Evolutionary conservation across 2,888 invertebrate genomes (phyloP), one percentile per base, ranked within the genome.

Genomic region (Loripinus fragilis): DNA sequence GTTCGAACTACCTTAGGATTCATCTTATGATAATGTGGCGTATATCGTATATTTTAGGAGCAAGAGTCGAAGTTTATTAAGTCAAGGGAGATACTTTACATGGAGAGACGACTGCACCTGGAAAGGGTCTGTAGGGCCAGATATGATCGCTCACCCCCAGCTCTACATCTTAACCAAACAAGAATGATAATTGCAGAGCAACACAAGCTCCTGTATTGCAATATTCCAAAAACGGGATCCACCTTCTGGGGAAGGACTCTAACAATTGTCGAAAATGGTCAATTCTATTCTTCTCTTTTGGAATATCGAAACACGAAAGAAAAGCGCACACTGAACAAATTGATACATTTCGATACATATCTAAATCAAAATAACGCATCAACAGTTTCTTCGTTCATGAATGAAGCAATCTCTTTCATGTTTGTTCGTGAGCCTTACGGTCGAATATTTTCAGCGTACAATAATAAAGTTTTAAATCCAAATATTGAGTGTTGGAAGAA

Each of bases 341-440:
- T 76, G 12, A 25, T 41, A 20, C 55, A 45, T 25, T 67, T 71
- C 28, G 42, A 20, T 3, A 45, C 8, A 0, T 48, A 74, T 23
- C 71, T 25, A 55, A 23, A 38, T 0, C 41, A 15, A 5, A 15
- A 60, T n/a, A 33, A 12, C 17, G 10, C 25, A 23, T 23, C 8
- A 12, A 30, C 73, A 33, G n/a, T 64, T 41, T 25, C 30, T 17
- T 12, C 3, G 0, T 76, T 76, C 42, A 20, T 73, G 23, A 74
- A 50, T 10, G 66, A 72, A 15, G 76, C 69, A 25, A 71, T 38
- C 33, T 78, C 83, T 2, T 86, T 90, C 55, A 81, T 90, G 77
- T 89, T 89, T 74, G 87, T 89, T 0, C 76, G 89, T 1, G 88
- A 89, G 41, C 90, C 90, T 1, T 89, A 86, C 69, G 71, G 86